Conservation (phyloP, 2,797 vertebrate genomes). For the Hydrocynus forskahlii region DNA sequence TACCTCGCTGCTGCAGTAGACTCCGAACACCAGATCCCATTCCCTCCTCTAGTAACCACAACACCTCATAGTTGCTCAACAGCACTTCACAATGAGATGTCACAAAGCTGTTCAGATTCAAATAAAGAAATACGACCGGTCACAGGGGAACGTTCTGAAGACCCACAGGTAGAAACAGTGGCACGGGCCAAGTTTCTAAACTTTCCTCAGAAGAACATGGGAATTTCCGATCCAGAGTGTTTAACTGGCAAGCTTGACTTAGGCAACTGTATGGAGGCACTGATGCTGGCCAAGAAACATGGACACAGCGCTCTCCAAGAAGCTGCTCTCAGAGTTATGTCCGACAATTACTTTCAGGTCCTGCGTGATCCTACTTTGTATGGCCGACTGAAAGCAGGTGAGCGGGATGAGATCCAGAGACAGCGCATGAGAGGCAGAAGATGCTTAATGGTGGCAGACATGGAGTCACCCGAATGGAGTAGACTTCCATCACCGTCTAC, state of each 20-base stretch:
- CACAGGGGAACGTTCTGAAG: conserved; percentile 16
- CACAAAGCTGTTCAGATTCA: conserved; percentile 27
- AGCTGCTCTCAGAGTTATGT: conserved; percentile 88
- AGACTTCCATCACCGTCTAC: conserved; percentile 44
- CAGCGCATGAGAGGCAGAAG: conserved; percentile 78
- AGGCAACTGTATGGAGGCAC: conserved; percentile 87
- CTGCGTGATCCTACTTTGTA: conserved; percentile 84
- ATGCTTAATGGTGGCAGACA: conserved; percentile 81
- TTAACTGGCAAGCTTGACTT: conserved; percentile 79
- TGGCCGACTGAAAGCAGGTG: conserved; percentile 78
- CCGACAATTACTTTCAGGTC: conserved; percentile 90
- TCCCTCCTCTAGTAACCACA: conserved; percentile 30
- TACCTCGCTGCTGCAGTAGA: conserved; percentile 78
- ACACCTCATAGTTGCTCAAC: not conserved
- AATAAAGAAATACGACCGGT: conserved; percentile 46
- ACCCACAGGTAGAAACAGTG: conserved; percentile 60
- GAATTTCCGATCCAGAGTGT: conserved; percentile 66
- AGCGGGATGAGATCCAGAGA: conserved; percentile 85
- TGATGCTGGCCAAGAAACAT: conserved; percentile 84
- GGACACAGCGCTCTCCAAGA: conserved; percentile 73
- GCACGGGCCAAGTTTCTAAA: conserved; percentile 69
- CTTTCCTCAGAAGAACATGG: conserved; percentile 51
- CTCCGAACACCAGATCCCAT: conserved; percentile 74
- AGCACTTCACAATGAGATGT: conserved; percentile 39
- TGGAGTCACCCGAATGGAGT: conserved; percentile 77